Evolutionary conservation across 35 echinoderm and acorn worm species (phyloP).

Genomic region (Ptychodera flava): DNA sequence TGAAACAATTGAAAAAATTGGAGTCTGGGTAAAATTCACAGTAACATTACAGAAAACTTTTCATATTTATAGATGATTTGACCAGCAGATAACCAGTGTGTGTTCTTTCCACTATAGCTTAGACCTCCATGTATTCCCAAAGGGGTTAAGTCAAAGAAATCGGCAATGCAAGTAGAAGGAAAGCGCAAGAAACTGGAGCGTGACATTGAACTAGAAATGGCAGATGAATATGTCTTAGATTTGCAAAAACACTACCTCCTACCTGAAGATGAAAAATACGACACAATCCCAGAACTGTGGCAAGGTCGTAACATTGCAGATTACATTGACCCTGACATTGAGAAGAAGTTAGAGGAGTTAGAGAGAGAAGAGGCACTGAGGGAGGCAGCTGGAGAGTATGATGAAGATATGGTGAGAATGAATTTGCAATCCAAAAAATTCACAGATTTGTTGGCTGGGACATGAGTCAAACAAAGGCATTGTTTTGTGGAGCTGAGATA

Average conservation of each 20-base stretch:
- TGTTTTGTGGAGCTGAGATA: too few relatives aligned
- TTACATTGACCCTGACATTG: slow-evolving; percentile 91
- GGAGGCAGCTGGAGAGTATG: slow-evolving; percentile 89
- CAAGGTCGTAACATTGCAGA: slow-evolving; percentile 87
- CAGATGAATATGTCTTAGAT: slow-evolving; percentile 77
- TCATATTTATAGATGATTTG: too few relatives aligned
- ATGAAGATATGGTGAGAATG: slow-evolving; percentile 42
- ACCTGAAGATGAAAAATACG: slow-evolving; percentile 59
- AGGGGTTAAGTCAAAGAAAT: slow-evolving; percentile 36
- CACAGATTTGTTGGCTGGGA: background rate
- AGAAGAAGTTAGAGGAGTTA: slow-evolving; percentile 58
- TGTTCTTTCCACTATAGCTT: slow-evolving; percentile 33
- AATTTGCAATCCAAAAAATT: background rate
- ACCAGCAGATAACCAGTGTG: background rate
- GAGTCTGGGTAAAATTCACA: too few relatives aligned
- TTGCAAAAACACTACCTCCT: slow-evolving; percentile 73
- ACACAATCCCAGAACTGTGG: slow-evolving; percentile 92
- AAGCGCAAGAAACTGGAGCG: slow-evolving; percentile 34
- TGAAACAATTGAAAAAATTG: too few relatives aligned
- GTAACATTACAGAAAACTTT: too few relatives aligned
- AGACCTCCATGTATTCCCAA: slow-evolving; percentile 79
- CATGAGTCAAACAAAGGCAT: too few relatives aligned
- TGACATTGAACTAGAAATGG: slow-evolving; percentile 56
- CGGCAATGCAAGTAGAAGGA: slow-evolving; percentile 69
- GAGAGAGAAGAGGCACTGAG: slow-evolving; percentile 88